Evolutionary conservation across 1,140 invertebrate species (phyloP).

Genomic region (Teleopsis dalmanni): DNA sequence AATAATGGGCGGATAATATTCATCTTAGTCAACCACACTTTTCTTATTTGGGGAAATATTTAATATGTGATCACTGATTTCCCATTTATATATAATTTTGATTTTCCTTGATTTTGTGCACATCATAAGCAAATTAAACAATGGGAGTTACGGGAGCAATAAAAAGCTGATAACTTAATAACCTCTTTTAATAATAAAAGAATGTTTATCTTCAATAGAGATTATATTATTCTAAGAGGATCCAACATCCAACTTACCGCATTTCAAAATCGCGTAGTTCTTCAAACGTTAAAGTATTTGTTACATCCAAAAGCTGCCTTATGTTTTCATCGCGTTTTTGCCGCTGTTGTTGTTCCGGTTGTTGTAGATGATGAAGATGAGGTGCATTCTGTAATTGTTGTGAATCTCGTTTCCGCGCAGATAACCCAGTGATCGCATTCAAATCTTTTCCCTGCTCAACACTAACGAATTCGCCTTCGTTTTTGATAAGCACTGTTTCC

Average conservation of each 20-base stretch:
- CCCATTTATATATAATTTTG: too few relatives aligned
- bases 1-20: too few relatives aligned
- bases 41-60: too few relatives aligned
- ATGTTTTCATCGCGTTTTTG: conserved; percentile 64
- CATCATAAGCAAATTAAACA: too few relatives aligned
- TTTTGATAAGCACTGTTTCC: conserved; percentile 60
- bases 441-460: conserved; percentile 43
- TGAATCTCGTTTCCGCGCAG: conserved; percentile 34
- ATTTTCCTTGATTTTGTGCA: too few relatives aligned
- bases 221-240: too few relatives aligned
- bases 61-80: too few relatives aligned
- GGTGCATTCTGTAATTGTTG: conserved; percentile 34
- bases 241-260: conserved; percentile 53
- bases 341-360: conserved; percentile 24
- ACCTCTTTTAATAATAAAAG: too few relatives aligned
- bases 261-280: conserved; percentile 80
- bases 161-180: too few relatives aligned
- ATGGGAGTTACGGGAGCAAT: too few relatives aligned
- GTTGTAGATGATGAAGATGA: conserved; percentile 21
- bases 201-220: too few relatives aligned
- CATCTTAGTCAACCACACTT: too few relatives aligned
- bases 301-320: conserved; percentile 67
- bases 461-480: conserved; percentile 50
- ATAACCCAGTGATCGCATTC: conserved; percentile 10
- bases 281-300: conserved; percentile 65